A percentile compares a stretch with the other conserved stretches of the same genome.
These are phyloP conservation scores for Zaprionus obscuricornis DNA, from an alignment of 2,888 invertebrate genomes.

Conservation along the genomic window DNA sequence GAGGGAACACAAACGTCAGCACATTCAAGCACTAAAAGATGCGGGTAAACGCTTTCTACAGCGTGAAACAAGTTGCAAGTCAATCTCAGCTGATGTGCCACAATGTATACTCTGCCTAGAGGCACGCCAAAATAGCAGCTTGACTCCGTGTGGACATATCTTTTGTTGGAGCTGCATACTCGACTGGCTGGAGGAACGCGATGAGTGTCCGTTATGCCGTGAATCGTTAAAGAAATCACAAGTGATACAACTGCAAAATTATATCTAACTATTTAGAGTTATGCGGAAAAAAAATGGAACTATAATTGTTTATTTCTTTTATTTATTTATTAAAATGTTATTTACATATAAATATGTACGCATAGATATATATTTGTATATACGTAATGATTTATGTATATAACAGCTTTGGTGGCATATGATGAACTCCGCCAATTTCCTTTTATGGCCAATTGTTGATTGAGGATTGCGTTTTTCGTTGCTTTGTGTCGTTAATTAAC, in stretches of 20 bases:
- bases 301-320: neutral
- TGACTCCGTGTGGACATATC: slow-evolving; percentile 92
- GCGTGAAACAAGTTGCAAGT: slow-evolving; percentile 17
- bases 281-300: neutral
- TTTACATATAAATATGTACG: neutral
- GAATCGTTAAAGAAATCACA: slow-evolving; percentile 86
- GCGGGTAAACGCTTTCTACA: slow-evolving; percentile 50
- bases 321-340: neutral
- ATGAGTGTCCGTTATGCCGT: slow-evolving; percentile 89
- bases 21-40: slow-evolving; percentile 45
- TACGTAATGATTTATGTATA: slow-evolving; percentile 11
- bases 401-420: slow-evolving; percentile 24
- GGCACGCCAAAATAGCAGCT: slow-evolving; percentile 85
- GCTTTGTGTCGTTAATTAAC: slow-evolving; percentile 19
- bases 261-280: slow-evolving; percentile 58
- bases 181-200: slow-evolving; percentile 87
- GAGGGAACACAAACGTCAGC: slow-evolving; percentile 72
- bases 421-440: slow-evolving; percentile 1
- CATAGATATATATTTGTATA: neutral
- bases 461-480: no score
- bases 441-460: neutral
- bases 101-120: slow-evolving; percentile 89
- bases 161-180: slow-evolving; percentile 93
- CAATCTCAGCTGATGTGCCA: slow-evolving; percentile 44
- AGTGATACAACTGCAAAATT: slow-evolving; percentile 88